phyloP scores from a whole-genome alignment of 2,113 vertebrate species.

The Oxygymnocypris stewartii region DNA sequence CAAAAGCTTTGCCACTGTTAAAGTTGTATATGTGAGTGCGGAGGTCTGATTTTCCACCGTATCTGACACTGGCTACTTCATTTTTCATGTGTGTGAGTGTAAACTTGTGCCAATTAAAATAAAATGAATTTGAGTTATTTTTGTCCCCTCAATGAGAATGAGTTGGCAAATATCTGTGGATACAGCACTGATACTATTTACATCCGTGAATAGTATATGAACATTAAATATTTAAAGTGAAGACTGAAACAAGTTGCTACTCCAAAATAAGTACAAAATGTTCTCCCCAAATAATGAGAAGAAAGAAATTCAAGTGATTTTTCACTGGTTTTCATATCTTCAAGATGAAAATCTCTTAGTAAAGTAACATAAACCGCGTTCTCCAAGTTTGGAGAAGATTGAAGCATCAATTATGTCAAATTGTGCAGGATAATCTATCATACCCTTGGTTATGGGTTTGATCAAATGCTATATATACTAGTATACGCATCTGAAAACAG shows the following conservation, averaged over 20 bases:
- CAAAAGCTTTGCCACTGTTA: conserved; percentile 49
- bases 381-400: too few relatives aligned
- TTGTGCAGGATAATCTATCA: not conserved
- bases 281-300: not conserved
- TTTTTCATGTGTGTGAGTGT: not conserved
- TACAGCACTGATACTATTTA: not conserved
- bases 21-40: not conserved
- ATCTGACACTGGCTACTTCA: not conserved
- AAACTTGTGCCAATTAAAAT: conserved; percentile 19
- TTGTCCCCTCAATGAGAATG: not conserved
- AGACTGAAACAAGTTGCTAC: not conserved
- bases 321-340: too few relatives aligned
- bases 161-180: not conserved
- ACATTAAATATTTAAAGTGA: not conserved
- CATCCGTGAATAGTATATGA: not conserved
- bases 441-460: not conserved
- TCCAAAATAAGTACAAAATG: too few relatives aligned
- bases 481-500: not conserved
- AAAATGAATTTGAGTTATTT: not conserved
- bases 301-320: not conserved
- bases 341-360: too few relatives aligned
- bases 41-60: not conserved
- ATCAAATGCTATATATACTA: too few relatives aligned
- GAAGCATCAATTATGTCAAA: not conserved
- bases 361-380: too few relatives aligned